Percentiles rank a stretch among this genome's conserved stretches.
phyloP scores from a whole-genome alignment of 1,140 invertebrate species.

The Lepidurus packardi region DNA sequence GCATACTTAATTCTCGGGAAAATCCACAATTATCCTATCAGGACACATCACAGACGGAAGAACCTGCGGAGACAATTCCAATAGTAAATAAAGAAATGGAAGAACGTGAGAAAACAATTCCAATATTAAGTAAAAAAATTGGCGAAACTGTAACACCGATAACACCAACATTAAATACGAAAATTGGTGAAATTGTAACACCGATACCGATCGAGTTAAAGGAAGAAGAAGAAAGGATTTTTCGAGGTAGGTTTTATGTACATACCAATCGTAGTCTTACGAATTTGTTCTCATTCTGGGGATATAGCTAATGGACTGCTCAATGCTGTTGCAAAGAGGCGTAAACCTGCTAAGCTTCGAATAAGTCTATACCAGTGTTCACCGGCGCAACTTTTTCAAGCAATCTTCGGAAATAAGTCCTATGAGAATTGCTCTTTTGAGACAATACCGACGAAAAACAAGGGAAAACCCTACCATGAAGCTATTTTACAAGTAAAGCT shows the following conservation, averaged over 20 bases:
- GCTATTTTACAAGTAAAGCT: not conserved
- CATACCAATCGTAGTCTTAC: too few species aligned
- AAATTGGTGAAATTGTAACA: too few species aligned
- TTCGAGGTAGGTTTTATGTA: not conserved
- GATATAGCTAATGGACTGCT: not conserved
- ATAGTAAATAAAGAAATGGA: too few species aligned
- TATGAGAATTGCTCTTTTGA: not conserved
- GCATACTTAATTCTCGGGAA: too few species aligned
- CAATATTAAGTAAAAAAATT: too few species aligned
- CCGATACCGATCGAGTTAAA: not conserved
- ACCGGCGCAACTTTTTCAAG: not conserved
- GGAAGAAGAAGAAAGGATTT: not conserved
- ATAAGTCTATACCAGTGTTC: not conserved
- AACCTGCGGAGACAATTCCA: too few species aligned
- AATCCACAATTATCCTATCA: too few species aligned
- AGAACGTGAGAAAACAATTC: too few species aligned
- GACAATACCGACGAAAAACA: not conserved
- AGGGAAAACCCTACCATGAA: not conserved
- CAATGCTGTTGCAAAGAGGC: not conserved
- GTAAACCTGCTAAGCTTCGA: not conserved
- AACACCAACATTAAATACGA: too few species aligned
- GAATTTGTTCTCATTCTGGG: not conserved
- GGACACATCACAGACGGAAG: too few species aligned
- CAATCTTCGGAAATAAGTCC: not conserved
- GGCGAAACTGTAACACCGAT: too few species aligned